Evolutionary conservation across 2,797 vertebrate species (phyloP).

Genomic region (Gymnopithys bicolor): DNA sequence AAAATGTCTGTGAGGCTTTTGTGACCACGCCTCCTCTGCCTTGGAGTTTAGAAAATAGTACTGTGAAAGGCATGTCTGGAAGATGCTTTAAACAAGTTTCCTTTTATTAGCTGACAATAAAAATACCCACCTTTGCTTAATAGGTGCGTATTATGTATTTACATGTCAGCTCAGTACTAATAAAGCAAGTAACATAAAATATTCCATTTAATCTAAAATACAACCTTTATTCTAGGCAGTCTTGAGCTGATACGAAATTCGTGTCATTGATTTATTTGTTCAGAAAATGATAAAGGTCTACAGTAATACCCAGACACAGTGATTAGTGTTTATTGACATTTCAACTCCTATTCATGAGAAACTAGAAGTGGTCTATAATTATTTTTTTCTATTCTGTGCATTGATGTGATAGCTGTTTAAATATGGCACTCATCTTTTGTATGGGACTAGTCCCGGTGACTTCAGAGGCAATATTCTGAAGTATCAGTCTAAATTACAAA

Average conservation of each 20-base stretch:
- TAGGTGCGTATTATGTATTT: not conserved
- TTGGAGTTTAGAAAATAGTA: constrained; percentile 59
- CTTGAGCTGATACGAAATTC: not conserved
- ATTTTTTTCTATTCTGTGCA: not conserved
- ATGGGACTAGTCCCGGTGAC: not conserved
- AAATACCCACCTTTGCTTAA: not conserved
- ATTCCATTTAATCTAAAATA: not conserved
- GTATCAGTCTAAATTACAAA: not conserved
- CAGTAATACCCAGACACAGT: not conserved
- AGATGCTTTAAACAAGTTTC: constrained; percentile 46
- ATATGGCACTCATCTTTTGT: not conserved
- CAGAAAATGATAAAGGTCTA: not conserved
- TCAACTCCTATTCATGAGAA: not conserved
- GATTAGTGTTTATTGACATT: not conserved
- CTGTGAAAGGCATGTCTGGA: constrained; percentile 45
- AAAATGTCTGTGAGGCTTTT: constrained; percentile 69
- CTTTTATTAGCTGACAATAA: not conserved
- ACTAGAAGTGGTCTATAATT: not conserved
- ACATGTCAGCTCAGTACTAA: not conserved
- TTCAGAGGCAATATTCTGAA: not conserved
- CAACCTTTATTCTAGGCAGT: not conserved
- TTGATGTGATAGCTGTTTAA: not conserved
- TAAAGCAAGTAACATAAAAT: not conserved
- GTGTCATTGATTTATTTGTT: not conserved
- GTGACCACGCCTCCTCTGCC: constrained; percentile 70